A percentile compares a stretch with the other conserved stretches of the same genome.
Conservation (phyloP, 2,797 vertebrate genomes). For the Phrynocephalus guinanensis region DNA sequence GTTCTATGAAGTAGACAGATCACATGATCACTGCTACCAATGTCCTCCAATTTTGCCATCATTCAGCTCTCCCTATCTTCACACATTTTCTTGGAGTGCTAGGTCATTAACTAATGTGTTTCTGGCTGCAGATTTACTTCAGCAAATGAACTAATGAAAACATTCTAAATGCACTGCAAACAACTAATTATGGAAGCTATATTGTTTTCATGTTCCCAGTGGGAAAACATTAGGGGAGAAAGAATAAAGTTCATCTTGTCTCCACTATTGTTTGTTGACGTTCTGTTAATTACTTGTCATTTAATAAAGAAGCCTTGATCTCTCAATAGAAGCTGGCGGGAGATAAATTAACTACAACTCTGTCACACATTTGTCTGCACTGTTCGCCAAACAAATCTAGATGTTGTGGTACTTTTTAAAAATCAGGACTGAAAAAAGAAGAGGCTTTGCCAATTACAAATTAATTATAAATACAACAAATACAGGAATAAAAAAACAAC, state of each 20-base stretch:
- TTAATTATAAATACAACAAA: no score
- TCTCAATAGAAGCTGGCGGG: slow-evolving; percentile 44
- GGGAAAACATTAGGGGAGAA: not conserved
- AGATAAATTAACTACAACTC: slow-evolving; percentile 30
- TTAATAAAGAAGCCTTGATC: slow-evolving; percentile 54
- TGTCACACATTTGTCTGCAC: not conserved
- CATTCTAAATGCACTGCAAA: slow-evolving; percentile 65
- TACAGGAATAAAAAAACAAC: no score
- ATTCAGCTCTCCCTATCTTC: slow-evolving; percentile 42
- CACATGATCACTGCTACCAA: not conserved
- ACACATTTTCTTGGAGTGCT: slow-evolving; percentile 26
- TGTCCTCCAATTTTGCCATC: slow-evolving; percentile 28
- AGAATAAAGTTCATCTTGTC: slow-evolving; percentile 11
- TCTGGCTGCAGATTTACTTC: slow-evolving; percentile 60
- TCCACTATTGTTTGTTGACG: slow-evolving; percentile 41
- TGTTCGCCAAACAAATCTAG: slow-evolving; percentile 26
- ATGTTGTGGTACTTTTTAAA: slow-evolving; percentile 4
- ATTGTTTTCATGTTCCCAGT: slow-evolving; percentile 50
- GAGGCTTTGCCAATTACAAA: no score
- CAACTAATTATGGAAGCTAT: slow-evolving; percentile 62
- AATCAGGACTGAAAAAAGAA: not conserved
- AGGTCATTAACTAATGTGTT: slow-evolving; percentile 46
- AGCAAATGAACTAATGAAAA: slow-evolving; percentile 59
- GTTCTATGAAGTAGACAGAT: not conserved
- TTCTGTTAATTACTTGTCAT: slow-evolving; percentile 58